Base-by-base conservation (phyloP, 2,888 invertebrate genomes). In the Oscheius sp. region DNA sequence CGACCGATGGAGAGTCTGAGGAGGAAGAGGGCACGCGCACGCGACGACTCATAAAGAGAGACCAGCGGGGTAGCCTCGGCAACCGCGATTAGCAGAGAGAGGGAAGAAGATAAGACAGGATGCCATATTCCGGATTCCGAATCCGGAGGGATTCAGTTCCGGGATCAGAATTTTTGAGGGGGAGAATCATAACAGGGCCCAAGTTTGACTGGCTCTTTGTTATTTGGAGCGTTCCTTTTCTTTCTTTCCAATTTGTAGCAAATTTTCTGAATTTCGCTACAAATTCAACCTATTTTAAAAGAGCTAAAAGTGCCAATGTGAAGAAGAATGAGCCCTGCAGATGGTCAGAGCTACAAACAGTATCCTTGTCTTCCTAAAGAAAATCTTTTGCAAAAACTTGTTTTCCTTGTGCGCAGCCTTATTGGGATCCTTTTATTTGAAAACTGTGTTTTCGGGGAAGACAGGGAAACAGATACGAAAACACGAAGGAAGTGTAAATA, bases 41-140 rank as follows among this genome's bases (percentile, higher is more conserved):
- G 33, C 57, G 32, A 33, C 57, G 57, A 33, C 29, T 57, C 10
- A 33, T 33, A 57, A 33, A 53, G 50, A 50, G 50, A 9, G 29
- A 53, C 29, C n/a, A 53, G 35, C 35, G n/a, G 60, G 60, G 35
- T 60, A 60, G 42, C 42, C 57, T 29, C 29, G 57, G 57, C 57
- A 57, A 57, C 57, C 57, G 57, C 57, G 57, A 33, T 32, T 57
- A 21, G 57, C 57, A 57, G 57, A 53, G 53, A 53, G 53, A 53
- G 47, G 21, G 42, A 53, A 29, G n/a, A 53, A 53, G 29, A 53
- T 53, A 53, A 53, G 53, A 21, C 53, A 11, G 53, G 42, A 42
- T 21, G 21, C 65, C 65, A 37, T 5, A 65, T 13, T 4, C 2
- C 21, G 48, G 37, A 32, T 21, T 29, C 21, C 21, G 21, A 21